phyloP scores from a whole-genome alignment of 2,113 vertebrate species.

The Furnarius figulus region DNA sequence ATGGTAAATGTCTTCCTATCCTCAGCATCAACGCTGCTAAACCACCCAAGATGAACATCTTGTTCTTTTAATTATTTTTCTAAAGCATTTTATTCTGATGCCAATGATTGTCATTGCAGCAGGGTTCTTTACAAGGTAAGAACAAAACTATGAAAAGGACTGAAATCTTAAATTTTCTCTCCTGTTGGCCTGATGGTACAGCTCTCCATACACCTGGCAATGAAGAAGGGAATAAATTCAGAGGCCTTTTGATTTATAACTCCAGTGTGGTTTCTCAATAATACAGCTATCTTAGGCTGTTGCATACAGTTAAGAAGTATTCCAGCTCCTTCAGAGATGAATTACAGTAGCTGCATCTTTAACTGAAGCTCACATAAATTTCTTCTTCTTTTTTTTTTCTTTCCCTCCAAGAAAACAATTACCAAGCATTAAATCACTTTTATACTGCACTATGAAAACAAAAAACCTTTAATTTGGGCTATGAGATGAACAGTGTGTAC shows the following conservation, averaged over 20 bases:
- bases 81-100: neutral
- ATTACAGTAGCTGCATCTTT: conserved; percentile 44
- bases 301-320: neutral
- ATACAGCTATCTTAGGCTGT: conserved; percentile 24
- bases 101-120: neutral
- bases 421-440: conserved; percentile 60
- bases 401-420: conserved; percentile 45
- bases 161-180: conserved; percentile 25
- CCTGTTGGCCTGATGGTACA: neutral
- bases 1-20: neutral
- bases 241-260: conserved; percentile 33
- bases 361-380: conserved; percentile 42
- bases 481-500: neutral
- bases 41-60: neutral
- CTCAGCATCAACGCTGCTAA: conserved; percentile 13
- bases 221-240: conserved; percentile 18
- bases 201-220: conserved; percentile 28
- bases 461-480: conserved; percentile 37
- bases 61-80: conserved; percentile 16
- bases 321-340: neutral
- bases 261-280: conserved; percentile 40
- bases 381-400: neutral
- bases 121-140: neutral
- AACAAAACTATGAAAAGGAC: neutral
- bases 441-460: conserved; percentile 6